These are phyloP conservation scores for Leguminivora glycinivorella DNA, from an alignment of 1,140 invertebrate genomes.

Conservation along the genomic window DNA sequence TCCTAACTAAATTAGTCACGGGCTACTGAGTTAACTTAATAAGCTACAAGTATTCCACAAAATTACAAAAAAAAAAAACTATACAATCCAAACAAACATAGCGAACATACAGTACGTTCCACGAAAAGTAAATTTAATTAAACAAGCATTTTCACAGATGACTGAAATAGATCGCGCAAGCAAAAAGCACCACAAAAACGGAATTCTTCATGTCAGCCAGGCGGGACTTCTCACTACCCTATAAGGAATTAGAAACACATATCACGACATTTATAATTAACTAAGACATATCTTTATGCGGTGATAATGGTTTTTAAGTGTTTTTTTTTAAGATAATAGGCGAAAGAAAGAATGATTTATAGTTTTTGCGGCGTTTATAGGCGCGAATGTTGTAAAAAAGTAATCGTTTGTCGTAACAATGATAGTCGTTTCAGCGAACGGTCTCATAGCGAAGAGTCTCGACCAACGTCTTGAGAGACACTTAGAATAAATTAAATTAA, in stretches of 20 bases:
- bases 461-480: too few species aligned
- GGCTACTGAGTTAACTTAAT: too few species aligned
- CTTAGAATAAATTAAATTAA: too few species aligned
- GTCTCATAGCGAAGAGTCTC: too few species aligned
- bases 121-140: slow-evolving; percentile 1
- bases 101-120: background rate
- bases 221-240: background rate
- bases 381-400: background rate
- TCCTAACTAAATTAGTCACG: too few species aligned
- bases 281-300: background rate
- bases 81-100: background rate
- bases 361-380: background rate
- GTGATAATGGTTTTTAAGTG: background rate
- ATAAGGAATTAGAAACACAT: slow-evolving; percentile 22
- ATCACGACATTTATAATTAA: background rate
- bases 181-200: background rate
- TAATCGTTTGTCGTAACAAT: too few species aligned
- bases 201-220: background rate
- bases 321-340: background rate
- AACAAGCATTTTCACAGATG: slow-evolving; percentile 3
- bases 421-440: too few species aligned
- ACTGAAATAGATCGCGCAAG: background rate
- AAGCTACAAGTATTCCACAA: background rate
- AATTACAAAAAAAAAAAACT: background rate
- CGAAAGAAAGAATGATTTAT: background rate